Evolutionary conservation across 2,113 vertebrate species (phyloP).

Genomic region (Grammomys dolichurus): DNA sequence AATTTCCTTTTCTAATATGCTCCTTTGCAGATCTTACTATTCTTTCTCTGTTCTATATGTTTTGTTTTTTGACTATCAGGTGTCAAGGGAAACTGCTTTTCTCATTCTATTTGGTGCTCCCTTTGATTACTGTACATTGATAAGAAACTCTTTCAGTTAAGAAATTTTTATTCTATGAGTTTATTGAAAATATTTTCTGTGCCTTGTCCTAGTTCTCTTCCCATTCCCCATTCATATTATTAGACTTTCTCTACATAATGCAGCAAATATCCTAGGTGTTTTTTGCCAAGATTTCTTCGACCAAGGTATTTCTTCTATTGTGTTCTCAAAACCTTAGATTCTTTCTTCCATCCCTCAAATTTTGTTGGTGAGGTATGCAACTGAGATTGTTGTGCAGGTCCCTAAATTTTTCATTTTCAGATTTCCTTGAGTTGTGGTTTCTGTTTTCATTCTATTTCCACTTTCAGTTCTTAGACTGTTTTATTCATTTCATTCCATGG

Average conservation of each 20-base stretch:
- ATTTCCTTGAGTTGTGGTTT: background rate
- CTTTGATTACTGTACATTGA: background rate
- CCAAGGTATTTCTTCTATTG: background rate
- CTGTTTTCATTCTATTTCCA: background rate
- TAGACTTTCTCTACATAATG: background rate
- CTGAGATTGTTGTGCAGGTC: background rate
- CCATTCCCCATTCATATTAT: background rate
- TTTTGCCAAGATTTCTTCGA: background rate
- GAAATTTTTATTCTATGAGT: background rate
- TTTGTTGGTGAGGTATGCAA: background rate
- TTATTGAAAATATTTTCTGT: background rate
- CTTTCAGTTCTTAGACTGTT: background rate
- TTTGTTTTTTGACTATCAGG: background rate
- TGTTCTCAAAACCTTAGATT: background rate
- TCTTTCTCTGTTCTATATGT: background rate
- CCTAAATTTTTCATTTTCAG: background rate
- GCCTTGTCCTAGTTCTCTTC: background rate
- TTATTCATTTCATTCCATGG: background rate
- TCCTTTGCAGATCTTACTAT: background rate
- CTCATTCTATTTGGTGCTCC: background rate
- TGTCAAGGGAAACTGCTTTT: background rate
- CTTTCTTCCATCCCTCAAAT: background rate
- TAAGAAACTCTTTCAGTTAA: background rate
- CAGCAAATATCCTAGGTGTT: background rate
- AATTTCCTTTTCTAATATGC: background rate